These are phyloP conservation scores for Ephydatia muelleri DNA, from an alignment of 37 sponge, comb jelly and placozoan species.

Conservation along the genomic window DNA sequence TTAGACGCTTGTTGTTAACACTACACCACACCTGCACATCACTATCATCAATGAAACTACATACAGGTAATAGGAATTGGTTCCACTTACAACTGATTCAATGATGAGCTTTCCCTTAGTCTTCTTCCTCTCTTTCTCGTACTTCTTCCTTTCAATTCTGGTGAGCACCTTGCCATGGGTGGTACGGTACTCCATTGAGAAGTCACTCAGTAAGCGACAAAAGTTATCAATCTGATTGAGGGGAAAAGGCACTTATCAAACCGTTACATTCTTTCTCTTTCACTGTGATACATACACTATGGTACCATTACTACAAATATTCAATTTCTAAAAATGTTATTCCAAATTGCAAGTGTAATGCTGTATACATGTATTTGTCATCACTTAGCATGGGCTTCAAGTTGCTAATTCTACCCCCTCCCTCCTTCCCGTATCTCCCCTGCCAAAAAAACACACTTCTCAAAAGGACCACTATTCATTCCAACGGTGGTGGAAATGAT, in stretches of 20 bases:
- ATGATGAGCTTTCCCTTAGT: slow-evolving; percentile 75
- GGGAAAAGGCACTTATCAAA: background rate
- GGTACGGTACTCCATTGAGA: slow-evolving; percentile 91
- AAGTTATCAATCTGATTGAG: slow-evolving; percentile 66
- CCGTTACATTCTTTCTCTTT: background rate
- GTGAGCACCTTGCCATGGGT: slow-evolving; percentile 68
- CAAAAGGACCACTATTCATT: no score
- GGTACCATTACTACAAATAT: background rate
- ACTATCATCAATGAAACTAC: background rate
- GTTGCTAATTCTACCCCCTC: no score
- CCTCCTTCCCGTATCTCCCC: no score
- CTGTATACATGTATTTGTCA: no score
- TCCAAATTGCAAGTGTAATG: no score
- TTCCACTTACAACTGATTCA: background rate
- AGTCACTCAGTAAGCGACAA: slow-evolving; percentile 85
- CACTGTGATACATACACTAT: background rate
- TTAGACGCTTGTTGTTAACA: background rate
- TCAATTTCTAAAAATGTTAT: no score
- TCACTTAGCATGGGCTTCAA: no score
- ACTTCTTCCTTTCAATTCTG: slow-evolving; percentile 76
- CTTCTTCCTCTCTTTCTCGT: slow-evolving; percentile 61
- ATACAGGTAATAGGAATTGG: background rate
- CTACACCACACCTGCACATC: no score
- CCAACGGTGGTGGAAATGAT: no score
- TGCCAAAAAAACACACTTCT: no score